phyloP scores from a whole-genome alignment of 2,888 invertebrate genomes.

The Bruchidius siliquastri region DNA sequence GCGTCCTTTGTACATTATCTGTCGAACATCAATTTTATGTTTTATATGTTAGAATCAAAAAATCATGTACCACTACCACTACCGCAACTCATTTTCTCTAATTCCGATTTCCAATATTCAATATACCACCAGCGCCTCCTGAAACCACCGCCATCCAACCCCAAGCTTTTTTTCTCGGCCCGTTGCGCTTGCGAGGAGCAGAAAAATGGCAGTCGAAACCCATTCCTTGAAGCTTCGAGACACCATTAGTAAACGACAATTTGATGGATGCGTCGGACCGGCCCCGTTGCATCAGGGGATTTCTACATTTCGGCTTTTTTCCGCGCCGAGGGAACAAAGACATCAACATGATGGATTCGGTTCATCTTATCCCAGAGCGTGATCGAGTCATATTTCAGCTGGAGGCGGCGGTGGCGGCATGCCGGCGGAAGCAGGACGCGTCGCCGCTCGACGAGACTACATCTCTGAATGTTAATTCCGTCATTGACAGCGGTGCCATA shows the following conservation, averaged over 20 bases:
- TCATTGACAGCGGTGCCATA: conserved; percentile 33
- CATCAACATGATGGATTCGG: conserved; percentile 52
- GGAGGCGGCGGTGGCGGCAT: conserved; percentile 13
- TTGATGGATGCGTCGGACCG: conserved; percentile 44
- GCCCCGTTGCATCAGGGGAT: conserved; percentile 43
- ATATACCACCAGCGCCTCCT: no score
- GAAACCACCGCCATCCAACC: background rate
- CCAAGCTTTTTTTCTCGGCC: background rate
- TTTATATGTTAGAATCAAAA: no score
- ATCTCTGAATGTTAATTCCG: conserved; percentile 49
- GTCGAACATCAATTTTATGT: no score
- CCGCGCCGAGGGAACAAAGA: conserved; percentile 48
- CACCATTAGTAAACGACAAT: conserved; percentile 44
- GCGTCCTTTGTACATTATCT: no score
- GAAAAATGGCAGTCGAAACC: conserved; percentile 7
- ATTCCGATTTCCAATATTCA: no score
- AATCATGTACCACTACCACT: no score
- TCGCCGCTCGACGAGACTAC: conserved; percentile 43
- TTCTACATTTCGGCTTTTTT: conserved; percentile 44
- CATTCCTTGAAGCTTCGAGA: conserved; percentile 36
- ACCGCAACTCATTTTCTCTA: no score
- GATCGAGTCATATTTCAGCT: conserved; percentile 51
- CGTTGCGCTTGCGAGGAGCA: background rate
- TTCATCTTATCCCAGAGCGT: conserved; percentile 51
- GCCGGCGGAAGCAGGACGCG: conserved; percentile 2